Evolutionary conservation across 2,888 invertebrate genomes (phyloP), one percentile per base, ranked within the genome.

Genomic region (Eupithecia centaureata): DNA sequence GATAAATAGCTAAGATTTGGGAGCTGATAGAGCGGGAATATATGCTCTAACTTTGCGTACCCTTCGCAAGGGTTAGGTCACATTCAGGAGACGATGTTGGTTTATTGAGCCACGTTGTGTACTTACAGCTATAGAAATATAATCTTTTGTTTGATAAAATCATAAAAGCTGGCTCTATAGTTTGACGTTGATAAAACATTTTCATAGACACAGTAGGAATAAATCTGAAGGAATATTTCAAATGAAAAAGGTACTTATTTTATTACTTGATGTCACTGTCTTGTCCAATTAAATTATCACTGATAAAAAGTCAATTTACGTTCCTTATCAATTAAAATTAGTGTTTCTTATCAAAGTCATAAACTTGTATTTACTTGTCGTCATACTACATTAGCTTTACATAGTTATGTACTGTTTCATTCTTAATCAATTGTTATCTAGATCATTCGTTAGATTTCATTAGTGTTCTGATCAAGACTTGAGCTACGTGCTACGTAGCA

Each of bases 261-360:
- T 2, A 54, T 54, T n/a, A 25, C 10, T 8, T 28, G 8, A 28
- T 2, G 18, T 56, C 4, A 54, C 15, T 7, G 8, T 15, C 54
- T 25, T n/a, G 28, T 28, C 47, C 10, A 56, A 56, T 56, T 30
- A 56, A 30, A 56, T 28, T 28, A 1, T 28, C 54, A 7, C 52
- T 22, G 47, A 52, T 52, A 27, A 56, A 56, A 28, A 28, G 8
- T n/a, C 30, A 30, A n/a, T 56, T 28, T 54, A 28, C 27, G 27
- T 28, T 56, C 8, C 1, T 56, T 56, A 56, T 56, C 54, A 56
- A n/a, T 56, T 8, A 56, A n/a, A 30, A 28, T 30, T 8, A 56
- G 54, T 30, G 54, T 56, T 54, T 54, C 27, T 54, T 56, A 56
- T 56, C 54, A 56, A 28, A 56, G 30, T 28, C 54, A 25, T 56